Evolutionary conservation across 2,888 invertebrate genomes (phyloP).

Genomic region (Melinopterus prodromus): DNA sequence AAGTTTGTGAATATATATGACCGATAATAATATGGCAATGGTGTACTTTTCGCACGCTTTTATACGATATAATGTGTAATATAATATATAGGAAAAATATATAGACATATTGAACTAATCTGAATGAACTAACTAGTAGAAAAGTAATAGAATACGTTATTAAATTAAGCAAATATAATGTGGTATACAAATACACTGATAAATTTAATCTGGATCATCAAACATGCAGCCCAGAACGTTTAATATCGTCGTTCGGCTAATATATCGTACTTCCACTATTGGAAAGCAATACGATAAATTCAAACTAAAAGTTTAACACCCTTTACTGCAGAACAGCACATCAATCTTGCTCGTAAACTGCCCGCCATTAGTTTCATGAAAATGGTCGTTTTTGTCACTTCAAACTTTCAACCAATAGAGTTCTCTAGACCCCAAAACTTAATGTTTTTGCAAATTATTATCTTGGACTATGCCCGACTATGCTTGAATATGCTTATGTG

Average conservation of each 20-base stretch:
- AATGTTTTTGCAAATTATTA: background rate
- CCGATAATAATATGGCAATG: background rate
- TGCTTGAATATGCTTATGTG: background rate
- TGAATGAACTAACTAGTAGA: too few relatives aligned
- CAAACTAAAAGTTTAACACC: slow-evolving; percentile 4
- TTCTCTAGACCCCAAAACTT: background rate
- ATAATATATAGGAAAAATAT: too few relatives aligned
- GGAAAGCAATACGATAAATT: background rate
- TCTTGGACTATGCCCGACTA: background rate
- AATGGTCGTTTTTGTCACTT: background rate
- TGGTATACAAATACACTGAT: too few relatives aligned
- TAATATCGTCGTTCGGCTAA: background rate
- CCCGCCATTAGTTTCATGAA: background rate
- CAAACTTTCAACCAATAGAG: background rate
- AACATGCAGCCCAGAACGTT: background rate
- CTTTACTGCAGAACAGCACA: background rate
- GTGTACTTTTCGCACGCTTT: background rate
- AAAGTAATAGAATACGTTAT: too few relatives aligned
- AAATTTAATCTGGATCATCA: background rate
- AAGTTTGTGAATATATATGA: background rate
- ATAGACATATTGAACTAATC: too few relatives aligned
- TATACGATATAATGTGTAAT: background rate
- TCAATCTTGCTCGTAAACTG: background rate
- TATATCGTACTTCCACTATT: background rate
- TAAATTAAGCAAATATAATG: too few relatives aligned